phyloP scores from a whole-genome alignment of 1,140 invertebrate genomes.

The Aphelenchoides besseyi region DNA sequence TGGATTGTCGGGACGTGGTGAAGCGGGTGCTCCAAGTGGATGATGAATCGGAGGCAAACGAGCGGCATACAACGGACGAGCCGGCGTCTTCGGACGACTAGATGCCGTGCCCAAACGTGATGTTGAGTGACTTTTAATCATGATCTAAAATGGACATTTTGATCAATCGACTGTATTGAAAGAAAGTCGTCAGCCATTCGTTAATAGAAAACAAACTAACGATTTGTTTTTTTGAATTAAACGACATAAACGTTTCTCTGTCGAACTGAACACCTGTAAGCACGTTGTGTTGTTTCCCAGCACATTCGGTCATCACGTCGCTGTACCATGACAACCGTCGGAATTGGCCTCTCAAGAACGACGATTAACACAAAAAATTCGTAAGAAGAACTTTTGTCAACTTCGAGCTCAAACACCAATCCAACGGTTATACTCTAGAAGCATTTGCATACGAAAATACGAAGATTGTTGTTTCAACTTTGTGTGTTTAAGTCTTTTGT shows the following conservation, averaged over 20 bases:
- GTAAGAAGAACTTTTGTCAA: not conserved
- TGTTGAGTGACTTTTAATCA: not conserved
- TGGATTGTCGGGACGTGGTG: not conserved
- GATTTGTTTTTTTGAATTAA: not conserved
- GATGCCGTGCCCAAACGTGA: not conserved
- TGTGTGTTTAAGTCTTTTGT: too few relatives aligned
- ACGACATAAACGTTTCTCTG: not conserved
- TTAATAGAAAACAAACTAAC: not conserved
- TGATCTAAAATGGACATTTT: not conserved
- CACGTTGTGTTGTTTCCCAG: not conserved
- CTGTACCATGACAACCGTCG: not conserved
- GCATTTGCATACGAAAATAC: too few relatives aligned
- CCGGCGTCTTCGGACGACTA: constrained; percentile 2
- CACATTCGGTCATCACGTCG: not conserved
- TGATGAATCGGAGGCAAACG: constrained; percentile 21
- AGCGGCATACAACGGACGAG: constrained; percentile 8
- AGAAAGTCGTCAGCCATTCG: too few relatives aligned
- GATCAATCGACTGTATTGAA: too few relatives aligned
- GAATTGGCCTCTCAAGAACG: too few relatives aligned
- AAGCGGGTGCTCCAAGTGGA: constrained; percentile 1
- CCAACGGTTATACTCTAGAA: too few relatives aligned
- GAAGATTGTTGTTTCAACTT: too few relatives aligned
- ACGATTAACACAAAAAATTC: not conserved
- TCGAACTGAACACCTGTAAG: not conserved
- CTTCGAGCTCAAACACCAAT: not conserved